A percentile compares a stretch with the other conserved stretches of the same genome.
Conservation (phyloP, 2,113 vertebrate species). For the Himantopus leucocephalus region DNA sequence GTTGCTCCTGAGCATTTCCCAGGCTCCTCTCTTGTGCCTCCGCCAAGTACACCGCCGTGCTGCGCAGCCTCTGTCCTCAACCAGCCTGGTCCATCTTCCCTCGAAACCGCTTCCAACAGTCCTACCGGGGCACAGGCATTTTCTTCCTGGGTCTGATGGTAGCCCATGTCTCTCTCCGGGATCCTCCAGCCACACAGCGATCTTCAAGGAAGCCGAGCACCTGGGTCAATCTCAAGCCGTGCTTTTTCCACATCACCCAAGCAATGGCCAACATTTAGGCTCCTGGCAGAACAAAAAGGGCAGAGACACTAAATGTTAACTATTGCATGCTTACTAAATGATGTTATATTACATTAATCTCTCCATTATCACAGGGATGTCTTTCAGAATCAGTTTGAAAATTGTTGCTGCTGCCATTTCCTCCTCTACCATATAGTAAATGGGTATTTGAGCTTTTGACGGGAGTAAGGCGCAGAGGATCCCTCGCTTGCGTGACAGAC, state of each 20-base stretch:
- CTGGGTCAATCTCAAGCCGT: neutral
- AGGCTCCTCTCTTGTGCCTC: neutral
- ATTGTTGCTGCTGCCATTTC: neutral
- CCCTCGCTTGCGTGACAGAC: neutral
- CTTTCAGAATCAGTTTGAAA: neutral
- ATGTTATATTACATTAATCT: too few species aligned
- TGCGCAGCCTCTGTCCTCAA: neutral
- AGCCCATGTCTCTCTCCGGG: neutral
- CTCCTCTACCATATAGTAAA: neutral
- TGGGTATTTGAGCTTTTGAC: neutral
- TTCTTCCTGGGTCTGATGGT: neutral
- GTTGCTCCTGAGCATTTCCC: neutral
- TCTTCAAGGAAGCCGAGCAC: neutral
- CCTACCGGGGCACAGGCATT: fast-evolving
- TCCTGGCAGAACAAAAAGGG: neutral
- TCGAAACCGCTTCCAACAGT: neutral
- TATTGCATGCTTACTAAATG: neutral
- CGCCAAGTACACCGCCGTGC: neutral
- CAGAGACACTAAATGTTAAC: neutral
- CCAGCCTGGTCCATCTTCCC: neutral
- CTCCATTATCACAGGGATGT: neutral
- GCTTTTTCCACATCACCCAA: neutral
- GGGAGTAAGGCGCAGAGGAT: neutral
- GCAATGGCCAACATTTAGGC: neutral
- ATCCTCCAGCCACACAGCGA: neutral